Percentiles rank a stretch among this genome's conserved stretches.
These are phyloP conservation scores for Drosophila fungiperda DNA, from an alignment of 2,888 invertebrate species.

Conservation along the genomic window DNA sequence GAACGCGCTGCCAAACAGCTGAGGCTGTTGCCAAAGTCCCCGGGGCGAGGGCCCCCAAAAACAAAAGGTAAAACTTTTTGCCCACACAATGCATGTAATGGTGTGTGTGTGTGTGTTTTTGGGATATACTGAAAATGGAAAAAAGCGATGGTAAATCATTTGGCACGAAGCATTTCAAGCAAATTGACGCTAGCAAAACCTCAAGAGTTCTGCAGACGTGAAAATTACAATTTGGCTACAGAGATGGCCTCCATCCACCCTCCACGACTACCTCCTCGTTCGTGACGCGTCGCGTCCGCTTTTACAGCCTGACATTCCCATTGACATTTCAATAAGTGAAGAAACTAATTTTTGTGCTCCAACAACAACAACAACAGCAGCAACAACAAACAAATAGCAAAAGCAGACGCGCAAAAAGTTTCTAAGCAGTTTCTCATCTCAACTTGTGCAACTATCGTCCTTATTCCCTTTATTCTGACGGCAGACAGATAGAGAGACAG, in stretches of 20 bases:
- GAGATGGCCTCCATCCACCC: conserved; percentile 1
- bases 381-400: conserved; percentile 1
- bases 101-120: conserved; percentile 11
- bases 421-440: conserved; percentile 69
- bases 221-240: conserved; percentile 74
- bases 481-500: background rate
- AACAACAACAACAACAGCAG: conserved; percentile 26
- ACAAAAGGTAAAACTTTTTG: conserved; percentile 58
- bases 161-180: conserved; percentile 79
- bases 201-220: conserved; percentile 59
- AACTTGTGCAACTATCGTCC: conserved; percentile 55
- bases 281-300: conserved; percentile 17
- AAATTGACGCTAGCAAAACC: conserved; percentile 67
- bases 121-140: conserved; percentile 27
- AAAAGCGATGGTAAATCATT: conserved; percentile 70
- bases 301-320: conserved; percentile 67
- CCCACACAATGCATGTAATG: conserved; percentile 5
- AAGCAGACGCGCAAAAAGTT: conserved; percentile 56
- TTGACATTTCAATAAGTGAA: conserved; percentile 82
- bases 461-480: conserved; percentile 10
- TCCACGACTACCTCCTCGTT: background rate
- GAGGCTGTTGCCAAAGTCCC: conserved; percentile 60
- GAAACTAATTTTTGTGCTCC: conserved; percentile 75
- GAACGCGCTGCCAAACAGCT: conserved; percentile 73
- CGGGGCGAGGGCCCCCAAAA: conserved; percentile 52